Conservation (phyloP, 2,797 vertebrate species). For the Vultur gryphus region DNA sequence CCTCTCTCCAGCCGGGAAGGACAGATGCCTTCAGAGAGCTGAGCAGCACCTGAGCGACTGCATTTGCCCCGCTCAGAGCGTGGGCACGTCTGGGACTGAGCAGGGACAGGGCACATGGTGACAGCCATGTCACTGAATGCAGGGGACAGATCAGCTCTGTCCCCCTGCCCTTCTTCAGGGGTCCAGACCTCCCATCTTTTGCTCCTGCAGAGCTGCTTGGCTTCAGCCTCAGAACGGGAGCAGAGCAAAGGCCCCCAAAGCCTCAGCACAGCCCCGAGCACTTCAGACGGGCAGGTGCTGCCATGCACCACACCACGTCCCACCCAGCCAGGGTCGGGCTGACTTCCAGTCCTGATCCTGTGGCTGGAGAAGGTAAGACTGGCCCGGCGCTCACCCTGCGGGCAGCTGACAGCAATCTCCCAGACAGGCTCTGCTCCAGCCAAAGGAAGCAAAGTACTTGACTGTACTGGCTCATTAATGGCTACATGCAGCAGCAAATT, state of each 20-base stretch:
- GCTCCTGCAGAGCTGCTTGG: neutral
- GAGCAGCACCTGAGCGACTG: neutral
- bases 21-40: neutral
- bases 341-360: neutral
- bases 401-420: neutral
- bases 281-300: neutral
- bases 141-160: neutral
- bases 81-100: fast-evolving
- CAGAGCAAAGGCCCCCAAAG: neutral
- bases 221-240: neutral
- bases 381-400: neutral
- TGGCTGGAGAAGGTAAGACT: neutral
- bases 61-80: fast-evolving
- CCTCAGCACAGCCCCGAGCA: neutral
- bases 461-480: neutral
- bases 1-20: fast-evolving
- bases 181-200: neutral
- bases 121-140: neutral
- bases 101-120: neutral
- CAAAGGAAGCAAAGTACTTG: neutral
- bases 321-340: neutral
- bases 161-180: neutral
- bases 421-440: neutral
- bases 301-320: neutral
- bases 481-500: neutral